Percentiles rank a stretch among this genome's conserved stretches.
Conservation (phyloP, 2,797 vertebrate species). For the Novumbra hubbsi region DNA sequence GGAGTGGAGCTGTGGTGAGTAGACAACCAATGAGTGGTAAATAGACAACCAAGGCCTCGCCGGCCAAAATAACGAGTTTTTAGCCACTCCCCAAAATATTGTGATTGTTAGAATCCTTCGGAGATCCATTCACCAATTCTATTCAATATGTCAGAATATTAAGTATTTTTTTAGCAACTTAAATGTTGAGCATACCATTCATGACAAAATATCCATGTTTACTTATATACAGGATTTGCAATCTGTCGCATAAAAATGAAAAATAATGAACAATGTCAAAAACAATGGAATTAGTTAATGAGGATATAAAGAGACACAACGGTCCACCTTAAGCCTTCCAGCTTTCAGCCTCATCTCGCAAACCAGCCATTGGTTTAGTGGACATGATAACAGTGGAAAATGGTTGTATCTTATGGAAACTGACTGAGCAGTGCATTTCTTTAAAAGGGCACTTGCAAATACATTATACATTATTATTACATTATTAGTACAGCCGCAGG, state of each 20-base stretch:
- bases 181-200: not conserved
- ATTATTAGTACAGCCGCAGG: slow-evolving; percentile 26
- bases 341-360: too few species aligned
- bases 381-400: too few species aligned
- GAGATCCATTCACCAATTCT: slow-evolving; percentile 27
- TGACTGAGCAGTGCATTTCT: too few species aligned
- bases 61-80: not conserved
- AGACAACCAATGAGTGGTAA: not conserved
- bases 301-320: too few species aligned
- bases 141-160: not conserved
- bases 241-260: slow-evolving; percentile 11
- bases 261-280: slow-evolving; percentile 45
- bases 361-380: too few species aligned
- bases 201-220: not conserved
- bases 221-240: not conserved
- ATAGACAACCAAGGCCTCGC: not conserved
- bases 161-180: not conserved
- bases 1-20: not conserved
- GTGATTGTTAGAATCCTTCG: slow-evolving; percentile 17
- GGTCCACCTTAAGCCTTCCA: too few species aligned
- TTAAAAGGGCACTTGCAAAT: slow-evolving; percentile 37
- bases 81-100: slow-evolving; percentile 5
- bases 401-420: too few species aligned
- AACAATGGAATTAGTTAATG: slow-evolving; percentile 48
- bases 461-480: too few species aligned